Conservation (phyloP, 2,888 invertebrate genomes). For the Thysanoteuthis rhombus region DNA sequence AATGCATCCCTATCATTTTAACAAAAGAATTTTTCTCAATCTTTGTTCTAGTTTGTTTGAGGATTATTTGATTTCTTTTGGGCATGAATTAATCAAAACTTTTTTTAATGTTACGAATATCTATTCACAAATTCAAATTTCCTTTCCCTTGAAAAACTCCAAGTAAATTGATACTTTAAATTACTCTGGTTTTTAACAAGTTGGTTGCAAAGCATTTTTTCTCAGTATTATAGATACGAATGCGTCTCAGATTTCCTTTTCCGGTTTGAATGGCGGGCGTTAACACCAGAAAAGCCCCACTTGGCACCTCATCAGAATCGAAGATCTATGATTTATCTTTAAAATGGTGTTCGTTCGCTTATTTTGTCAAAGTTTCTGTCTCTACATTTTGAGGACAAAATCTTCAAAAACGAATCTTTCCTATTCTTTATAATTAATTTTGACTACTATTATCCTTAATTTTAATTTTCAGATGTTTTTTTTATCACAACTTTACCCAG, state of each 20-base stretch:
- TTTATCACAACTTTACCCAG: no score
- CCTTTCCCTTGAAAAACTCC: background rate
- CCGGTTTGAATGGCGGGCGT: background rate
- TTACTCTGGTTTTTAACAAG: background rate
- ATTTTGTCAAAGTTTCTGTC: no score
- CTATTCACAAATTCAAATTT: background rate
- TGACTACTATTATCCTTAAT: no score
- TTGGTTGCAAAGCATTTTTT: background rate
- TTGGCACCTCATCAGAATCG: background rate
- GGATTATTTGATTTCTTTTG: background rate
- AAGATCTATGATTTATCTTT: no score
- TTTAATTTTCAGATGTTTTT: no score
- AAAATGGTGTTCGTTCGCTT: no score
- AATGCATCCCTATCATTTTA: no score
- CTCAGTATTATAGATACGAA: background rate
- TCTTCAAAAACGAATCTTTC: no score
- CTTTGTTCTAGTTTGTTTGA: no score
- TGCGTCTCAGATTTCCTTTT: background rate
- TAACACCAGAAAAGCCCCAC: background rate
- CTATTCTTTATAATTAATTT: no score
- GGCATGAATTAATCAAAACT: background rate
- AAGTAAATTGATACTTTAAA: background rate
- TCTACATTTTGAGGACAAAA: no score
- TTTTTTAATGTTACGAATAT: background rate
- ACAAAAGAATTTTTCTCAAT: no score